Evolutionary conservation across 1,140 invertebrate genomes (phyloP), one percentile per base, ranked within the genome.

Genomic region (Phymastichus coffea): DNA sequence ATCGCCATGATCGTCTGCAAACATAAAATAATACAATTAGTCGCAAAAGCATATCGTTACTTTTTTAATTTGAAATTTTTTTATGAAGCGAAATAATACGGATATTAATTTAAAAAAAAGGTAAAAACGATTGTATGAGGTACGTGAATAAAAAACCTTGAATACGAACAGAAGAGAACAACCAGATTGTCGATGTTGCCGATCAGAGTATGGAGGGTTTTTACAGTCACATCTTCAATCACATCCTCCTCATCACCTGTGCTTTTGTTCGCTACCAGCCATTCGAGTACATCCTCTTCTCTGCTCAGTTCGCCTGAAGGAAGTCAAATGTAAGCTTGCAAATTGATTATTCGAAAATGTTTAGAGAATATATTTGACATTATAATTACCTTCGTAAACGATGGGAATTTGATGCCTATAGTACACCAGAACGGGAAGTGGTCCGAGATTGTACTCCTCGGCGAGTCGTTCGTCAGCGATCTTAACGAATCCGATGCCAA

Each of bases 341-440:
- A n/a, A n/a, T n/a, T 9, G 38, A 44, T n/a, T n/a, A n/a, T n/a
- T n/a, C n/a, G n/a, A n/a, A n/a, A n/a, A n/a, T n/a, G n/a, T n/a
- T n/a, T n/a, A n/a, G n/a, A n/a, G n/a, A n/a, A n/a, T n/a, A n/a
- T n/a, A n/a, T n/a, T n/a, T n/a, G n/a, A n/a, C n/a, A 43, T 30
- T 35, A 52, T 43, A 23, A 33, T 82, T 83, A 95, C 93, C 87
- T 85, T 95, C 92, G 77, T 95, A 97, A 71, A 96, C 91, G 70
- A 97, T 93, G 63, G 94, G 94, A 75, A 95, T 95, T 82, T 94
- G 88, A 81, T 95, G 91, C 70, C 93, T 86, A 78, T 96, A 97
- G 80, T 96, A 97, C 44, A 96, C 93, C 64, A 97, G 83, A 72
- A 88, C 88, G 66, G 94, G 94, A 66, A 97, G 81, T 48, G 87